Conservation (phyloP, 2,888 invertebrate genomes). For the Cheilosia grossa region DNA sequence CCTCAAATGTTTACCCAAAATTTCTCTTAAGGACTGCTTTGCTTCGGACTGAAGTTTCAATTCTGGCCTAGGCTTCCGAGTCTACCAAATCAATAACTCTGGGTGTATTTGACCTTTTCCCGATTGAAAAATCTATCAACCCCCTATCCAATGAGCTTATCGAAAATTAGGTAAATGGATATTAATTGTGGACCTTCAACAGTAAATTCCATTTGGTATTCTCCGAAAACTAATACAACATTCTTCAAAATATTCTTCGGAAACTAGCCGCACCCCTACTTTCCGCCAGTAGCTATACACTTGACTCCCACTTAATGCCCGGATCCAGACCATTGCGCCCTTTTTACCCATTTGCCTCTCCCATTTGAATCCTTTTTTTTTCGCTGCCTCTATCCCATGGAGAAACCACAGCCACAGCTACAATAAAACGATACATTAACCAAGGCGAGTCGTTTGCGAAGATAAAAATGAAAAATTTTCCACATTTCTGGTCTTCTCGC, state of each 20-base stretch:
- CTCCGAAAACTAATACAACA: background rate
- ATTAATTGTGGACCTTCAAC: constrained; percentile 19
- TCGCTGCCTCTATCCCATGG: background rate
- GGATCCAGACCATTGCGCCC: constrained; percentile 27
- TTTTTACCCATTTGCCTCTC: background rate
- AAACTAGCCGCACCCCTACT: constrained; percentile 1
- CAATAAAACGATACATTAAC: constrained; percentile 64
- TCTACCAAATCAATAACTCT: constrained; percentile 5
- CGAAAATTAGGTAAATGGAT: constrained; percentile 31
- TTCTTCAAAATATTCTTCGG: background rate
- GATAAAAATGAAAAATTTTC: constrained; percentile 71
- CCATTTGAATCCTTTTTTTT: constrained; percentile 31
- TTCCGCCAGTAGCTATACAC: background rate
- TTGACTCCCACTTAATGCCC: constrained; percentile 49
- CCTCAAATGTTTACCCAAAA: no score
- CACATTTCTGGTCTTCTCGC: constrained; percentile 28
- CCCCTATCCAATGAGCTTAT: background rate
- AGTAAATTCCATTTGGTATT: constrained; percentile 13
- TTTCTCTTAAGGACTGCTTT: no score
- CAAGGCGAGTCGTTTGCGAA: constrained; percentile 53
- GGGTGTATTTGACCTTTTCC: background rate
- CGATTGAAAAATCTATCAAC: background rate
- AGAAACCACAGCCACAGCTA: constrained; percentile 14
- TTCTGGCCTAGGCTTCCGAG: background rate
- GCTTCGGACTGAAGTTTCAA: no score